Base-by-base conservation (phyloP, 2,888 invertebrate genomes). In the Machimus rusticus region DNA sequence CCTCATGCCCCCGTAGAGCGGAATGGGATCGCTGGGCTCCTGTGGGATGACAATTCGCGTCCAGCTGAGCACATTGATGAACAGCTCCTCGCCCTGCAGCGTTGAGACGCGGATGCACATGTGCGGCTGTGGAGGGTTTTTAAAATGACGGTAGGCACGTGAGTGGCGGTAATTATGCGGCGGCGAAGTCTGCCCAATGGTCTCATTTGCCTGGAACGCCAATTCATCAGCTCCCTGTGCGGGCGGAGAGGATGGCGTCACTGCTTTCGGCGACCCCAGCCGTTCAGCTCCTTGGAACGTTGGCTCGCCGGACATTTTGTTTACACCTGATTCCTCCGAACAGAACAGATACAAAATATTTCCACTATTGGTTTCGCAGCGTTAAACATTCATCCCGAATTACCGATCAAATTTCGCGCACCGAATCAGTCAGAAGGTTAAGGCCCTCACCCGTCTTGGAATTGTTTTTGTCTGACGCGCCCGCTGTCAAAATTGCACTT, bases 71-170 rank as follows among this genome's bases (percentile, higher is more conserved):
- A 96, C 95, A 91, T 96, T 96, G 89, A 96, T 95, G 89, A 93
- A 95, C 57, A 95, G 91, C 90, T 94, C 94, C 87, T 92, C 92
- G 19, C 93, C 93, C 34, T 91, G 89, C 88, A 94, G 94, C 0
- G 93, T 92, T 28, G 94, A 93, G 89, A 94, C 94, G 89, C 94
- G 94, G 91, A 96, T 94, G 91, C 96, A 96, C 96, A 96, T 96
- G 92, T 96, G 95, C 14, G 96, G 96, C 89, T 96, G 96, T 1
- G 96, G 96, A 81, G 96, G 96, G 92, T 95, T 95, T 91, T 95
- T 95, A 89, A 96, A 96, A 90, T 95, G 94, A 86, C 95, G 94
- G 91, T 95, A 95, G 88, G 94, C 95, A 90, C 95, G 92, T 39
- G 95, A 94, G 87, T 94, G 94, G 57, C 94, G 93, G 89, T 94